Evolutionary conservation across 2,113 vertebrate genomes (phyloP), one percentile per base, ranked within the genome.

Genomic region (Bungarus multicinctus): DNA sequence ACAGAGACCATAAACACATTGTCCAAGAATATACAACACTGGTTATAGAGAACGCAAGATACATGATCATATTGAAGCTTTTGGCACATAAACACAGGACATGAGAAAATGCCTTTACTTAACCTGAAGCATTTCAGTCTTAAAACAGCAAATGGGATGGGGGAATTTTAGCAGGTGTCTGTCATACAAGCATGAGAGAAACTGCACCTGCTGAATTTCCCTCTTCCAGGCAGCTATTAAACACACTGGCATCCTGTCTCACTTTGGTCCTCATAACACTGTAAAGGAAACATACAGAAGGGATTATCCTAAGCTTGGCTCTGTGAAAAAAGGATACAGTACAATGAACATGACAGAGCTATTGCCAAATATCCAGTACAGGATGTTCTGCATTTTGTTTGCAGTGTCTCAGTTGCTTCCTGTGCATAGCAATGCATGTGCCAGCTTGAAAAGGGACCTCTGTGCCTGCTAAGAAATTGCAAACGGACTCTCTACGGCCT

Each of bases 221-320:
- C 43, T 60, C 20, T 90, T 85, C 53, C 16, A 50, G 22, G 16
- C 47, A 85, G 25, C 43, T 92, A 50, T 92, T 47, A 89, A 92
- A 89, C 57, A 53, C 34, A 45, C 52, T 47, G 34, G 27, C 22
- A 4, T 30, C 88, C 25, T 39, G 53, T 58, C 69, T 25, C 69
- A 52, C 27, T 86, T 30, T 85, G 69, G 43, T 60, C 57, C 92
- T 50, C 30, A 22, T 86, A 18, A 47, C 39, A n/a, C 45, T 39
- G 60, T 0, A 22, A 57, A 23, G 81, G 34, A 89, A 54, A 90
- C 30, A 94, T 94, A 86, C 74, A 90, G 88, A 11, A 47, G 5
- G 25, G 74, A 90, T 64, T 89, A 91, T 85, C 34, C 87, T 64
- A 91, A 74, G n/a, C 6, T 89, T 91, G 90, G 90, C 69, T 86